Conservation (phyloP, 2,113 vertebrate species). For the Procavia capensis region DNA sequence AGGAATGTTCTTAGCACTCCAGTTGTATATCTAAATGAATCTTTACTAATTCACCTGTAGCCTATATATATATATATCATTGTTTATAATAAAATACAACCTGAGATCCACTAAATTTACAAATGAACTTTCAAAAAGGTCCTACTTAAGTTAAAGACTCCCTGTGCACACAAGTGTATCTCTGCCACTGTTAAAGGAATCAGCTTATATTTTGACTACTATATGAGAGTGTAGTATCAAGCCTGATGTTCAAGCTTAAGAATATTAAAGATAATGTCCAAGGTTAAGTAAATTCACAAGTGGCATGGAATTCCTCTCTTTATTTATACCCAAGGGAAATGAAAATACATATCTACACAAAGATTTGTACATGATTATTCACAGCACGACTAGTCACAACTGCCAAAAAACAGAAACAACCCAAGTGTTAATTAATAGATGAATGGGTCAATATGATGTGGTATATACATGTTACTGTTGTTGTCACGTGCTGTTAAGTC, state of each 20-base stretch:
- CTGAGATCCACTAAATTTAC: constrained; percentile 8
- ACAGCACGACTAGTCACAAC: constrained; percentile 16
- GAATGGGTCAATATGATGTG: too few species aligned
- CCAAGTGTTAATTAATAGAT: not conserved
- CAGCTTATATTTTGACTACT: constrained; percentile 42
- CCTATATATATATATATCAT: constrained; percentile 16
- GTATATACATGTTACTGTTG: not conserved
- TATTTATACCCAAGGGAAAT: too few species aligned
- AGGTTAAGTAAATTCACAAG: constrained; percentile 31
- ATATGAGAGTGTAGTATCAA: constrained; percentile 24
- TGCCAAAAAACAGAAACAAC: not conserved
- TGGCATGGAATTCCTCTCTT: not conserved
- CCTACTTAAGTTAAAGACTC: constrained; percentile 15
- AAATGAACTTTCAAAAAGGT: constrained; percentile 44
- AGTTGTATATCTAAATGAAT: not conserved
- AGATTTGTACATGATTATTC: not conserved
- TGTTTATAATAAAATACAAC: constrained; percentile 17
- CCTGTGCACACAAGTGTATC: not conserved
- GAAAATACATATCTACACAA: too few species aligned
- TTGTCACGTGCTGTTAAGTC: too few species aligned
- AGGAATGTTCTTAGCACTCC: constrained; percentile 34
- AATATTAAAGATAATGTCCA: not conserved
- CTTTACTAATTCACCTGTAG: not conserved
- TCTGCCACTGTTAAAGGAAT: constrained; percentile 28
- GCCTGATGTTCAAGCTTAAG: not conserved